phyloP scores from a whole-genome alignment of 2,888 invertebrate species.

The Xylota segnis region DNA sequence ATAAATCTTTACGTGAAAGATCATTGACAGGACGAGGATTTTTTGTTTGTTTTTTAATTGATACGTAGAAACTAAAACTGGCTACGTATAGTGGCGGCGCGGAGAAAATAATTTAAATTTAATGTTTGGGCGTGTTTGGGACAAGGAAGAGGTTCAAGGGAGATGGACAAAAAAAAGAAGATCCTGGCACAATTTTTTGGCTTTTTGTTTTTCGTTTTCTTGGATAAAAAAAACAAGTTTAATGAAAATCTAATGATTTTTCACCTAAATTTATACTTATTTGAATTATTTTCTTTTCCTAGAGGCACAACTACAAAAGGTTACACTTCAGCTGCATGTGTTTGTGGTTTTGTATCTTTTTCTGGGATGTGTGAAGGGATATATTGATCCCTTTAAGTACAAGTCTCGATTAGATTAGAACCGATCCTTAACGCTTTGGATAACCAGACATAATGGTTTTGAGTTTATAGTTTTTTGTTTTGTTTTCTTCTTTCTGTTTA shows the following conservation, averaged over 20 bases:
- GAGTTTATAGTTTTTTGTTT: conserved; percentile 17
- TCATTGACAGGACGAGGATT: conserved; percentile 16
- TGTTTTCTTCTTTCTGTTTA: conserved; percentile 7
- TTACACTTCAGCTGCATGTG: conserved; percentile 54
- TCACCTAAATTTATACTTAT: conserved; percentile 61
- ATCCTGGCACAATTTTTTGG: conserved; percentile 67
- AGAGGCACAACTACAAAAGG: conserved; percentile 77
- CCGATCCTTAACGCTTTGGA: conserved; percentile 59
- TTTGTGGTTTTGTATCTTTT: conserved; percentile 22
- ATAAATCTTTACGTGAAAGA: conserved; percentile 23
- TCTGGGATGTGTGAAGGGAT: conserved; percentile 46
- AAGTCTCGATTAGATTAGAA: conserved; percentile 57
- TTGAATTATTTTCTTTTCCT: conserved; percentile 57
- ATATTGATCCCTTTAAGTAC: conserved; percentile 69
- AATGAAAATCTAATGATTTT: conserved; percentile 31
- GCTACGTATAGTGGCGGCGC: background rate
- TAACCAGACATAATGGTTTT: conserved; percentile 45
- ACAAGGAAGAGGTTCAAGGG: conserved; percentile 19
- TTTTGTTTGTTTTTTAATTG: background rate
- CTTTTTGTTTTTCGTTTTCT: conserved; percentile 36
- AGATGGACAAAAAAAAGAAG: conserved; percentile 25
- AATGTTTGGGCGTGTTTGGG: conserved; percentile 8
- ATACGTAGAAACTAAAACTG: conserved; percentile 28
- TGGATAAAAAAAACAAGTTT: conserved; percentile 50
- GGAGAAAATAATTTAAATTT: conserved; percentile 48